Conservation (phyloP, 2,888 invertebrate species). For the Cephus rjabovi region DNA sequence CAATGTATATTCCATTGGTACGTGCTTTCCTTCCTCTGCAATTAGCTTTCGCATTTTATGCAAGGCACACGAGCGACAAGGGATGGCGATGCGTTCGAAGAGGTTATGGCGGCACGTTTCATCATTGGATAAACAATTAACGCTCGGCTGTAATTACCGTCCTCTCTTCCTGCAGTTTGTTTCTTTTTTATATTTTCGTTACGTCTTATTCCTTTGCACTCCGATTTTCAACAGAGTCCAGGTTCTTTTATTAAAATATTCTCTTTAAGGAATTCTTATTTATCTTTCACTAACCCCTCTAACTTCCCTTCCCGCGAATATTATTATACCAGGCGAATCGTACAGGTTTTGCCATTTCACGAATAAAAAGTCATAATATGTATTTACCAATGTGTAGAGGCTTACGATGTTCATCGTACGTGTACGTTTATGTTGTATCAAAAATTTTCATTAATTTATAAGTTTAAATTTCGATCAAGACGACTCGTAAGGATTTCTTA, state of each 20-base stretch:
- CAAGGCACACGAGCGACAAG: slow-evolving; percentile 31
- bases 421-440: neutral
- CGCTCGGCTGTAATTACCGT: slow-evolving; percentile 43
- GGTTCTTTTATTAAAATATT: neutral
- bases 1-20: neutral
- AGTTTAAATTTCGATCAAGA: neutral
- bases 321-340: neutral
- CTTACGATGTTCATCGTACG: neutral
- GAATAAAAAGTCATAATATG: neutral
- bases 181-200: neutral
- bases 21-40: slow-evolving; percentile 8
- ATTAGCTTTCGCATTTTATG: slow-evolving; percentile 34
- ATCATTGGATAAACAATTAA: slow-evolving; percentile 45
- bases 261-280: neutral
- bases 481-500: too few relatives aligned
- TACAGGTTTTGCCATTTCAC: neutral
- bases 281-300: neutral
- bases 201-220: neutral
- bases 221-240: neutral
- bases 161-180: neutral
- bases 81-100: too few relatives aligned
- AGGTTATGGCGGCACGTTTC: slow-evolving; percentile 28
- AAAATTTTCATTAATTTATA: neutral
- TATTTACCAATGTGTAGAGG: neutral
- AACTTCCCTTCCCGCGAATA: too few relatives aligned